These are phyloP conservation scores for Leucoma salicis DNA, from an alignment of 2,888 invertebrate species.

Conservation along the genomic window DNA sequence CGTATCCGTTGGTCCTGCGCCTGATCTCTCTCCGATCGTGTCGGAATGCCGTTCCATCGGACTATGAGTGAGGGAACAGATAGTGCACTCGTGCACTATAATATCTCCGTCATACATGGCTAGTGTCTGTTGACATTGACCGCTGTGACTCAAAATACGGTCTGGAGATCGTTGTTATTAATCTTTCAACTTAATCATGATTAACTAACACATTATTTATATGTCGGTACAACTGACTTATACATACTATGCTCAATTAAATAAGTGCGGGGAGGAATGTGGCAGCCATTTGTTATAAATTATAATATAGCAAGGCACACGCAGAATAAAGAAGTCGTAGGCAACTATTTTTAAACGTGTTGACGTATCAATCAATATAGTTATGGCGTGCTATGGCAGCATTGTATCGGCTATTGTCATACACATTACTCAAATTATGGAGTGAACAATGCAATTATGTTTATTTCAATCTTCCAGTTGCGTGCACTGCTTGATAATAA, in stretches of 20 bases:
- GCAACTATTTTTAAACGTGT: constrained; percentile 53
- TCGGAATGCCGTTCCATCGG: too few species aligned
- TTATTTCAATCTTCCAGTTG: constrained; percentile 25
- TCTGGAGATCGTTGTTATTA: too few species aligned
- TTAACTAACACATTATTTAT: constrained; percentile 28
- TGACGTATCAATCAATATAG: constrained; percentile 58
- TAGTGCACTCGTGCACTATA: too few species aligned
- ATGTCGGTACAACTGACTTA: constrained; percentile 21
- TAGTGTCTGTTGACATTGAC: too few species aligned
- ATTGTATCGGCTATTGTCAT: constrained; percentile 36
- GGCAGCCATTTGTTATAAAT: constrained; percentile 68
- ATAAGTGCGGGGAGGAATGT: constrained; percentile 63
- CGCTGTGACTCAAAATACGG: too few species aligned
- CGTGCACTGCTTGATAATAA: too few species aligned
- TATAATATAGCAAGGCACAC: constrained; percentile 54
- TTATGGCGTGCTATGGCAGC: constrained; percentile 37
- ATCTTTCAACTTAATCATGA: constrained; percentile 26
- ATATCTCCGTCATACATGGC: too few species aligned
- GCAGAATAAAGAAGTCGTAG: constrained; percentile 56
- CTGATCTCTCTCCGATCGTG: too few species aligned
- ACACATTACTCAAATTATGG: constrained; percentile 17
- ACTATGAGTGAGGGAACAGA: too few species aligned
- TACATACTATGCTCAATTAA: constrained; percentile 28
- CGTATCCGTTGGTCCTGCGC: too few species aligned
- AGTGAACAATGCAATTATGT: constrained; percentile 37